Conservation (phyloP, 2,888 invertebrate genomes). For the Subacronicta megacephala region DNA sequence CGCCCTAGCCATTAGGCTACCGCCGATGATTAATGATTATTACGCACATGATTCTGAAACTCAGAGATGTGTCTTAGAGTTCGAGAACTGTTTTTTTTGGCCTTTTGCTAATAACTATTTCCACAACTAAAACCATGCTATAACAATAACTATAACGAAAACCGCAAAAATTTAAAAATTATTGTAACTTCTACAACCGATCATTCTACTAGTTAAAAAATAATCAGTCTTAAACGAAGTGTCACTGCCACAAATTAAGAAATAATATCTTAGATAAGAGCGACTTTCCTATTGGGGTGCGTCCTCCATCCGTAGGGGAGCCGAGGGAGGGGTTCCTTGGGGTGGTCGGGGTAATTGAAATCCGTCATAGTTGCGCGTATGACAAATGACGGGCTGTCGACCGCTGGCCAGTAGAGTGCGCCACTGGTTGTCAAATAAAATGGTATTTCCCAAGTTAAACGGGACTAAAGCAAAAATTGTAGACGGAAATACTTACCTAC, state of each 20-base stretch:
- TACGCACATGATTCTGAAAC: too few species aligned
- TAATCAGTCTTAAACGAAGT: conserved; percentile 44
- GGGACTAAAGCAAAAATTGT: conserved; percentile 14
- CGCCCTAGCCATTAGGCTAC: too few species aligned
- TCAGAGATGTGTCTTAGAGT: too few species aligned
- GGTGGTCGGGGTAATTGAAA: conserved; percentile 74
- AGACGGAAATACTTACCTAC: conserved; percentile 7
- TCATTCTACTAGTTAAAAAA: conserved; percentile 10
- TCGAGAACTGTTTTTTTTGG: too few species aligned
- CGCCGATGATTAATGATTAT: too few species aligned
- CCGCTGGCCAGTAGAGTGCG: conserved; percentile 25
- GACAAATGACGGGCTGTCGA: conserved; percentile 73
- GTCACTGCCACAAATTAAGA: conserved; percentile 64
- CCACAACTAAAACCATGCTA: too few species aligned
- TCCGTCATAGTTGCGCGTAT: conserved; percentile 73
- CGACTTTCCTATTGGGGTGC: conserved; percentile 35
- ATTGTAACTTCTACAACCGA: neutral
- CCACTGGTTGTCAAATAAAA: conserved; percentile 44
- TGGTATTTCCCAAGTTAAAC: conserved; percentile 36
- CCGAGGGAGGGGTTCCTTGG: conserved; percentile 19
- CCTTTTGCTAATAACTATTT: too few species aligned
- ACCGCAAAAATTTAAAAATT: too few species aligned
- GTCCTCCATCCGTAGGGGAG: conserved; percentile 18
- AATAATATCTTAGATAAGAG: conserved; percentile 61
- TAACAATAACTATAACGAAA: too few species aligned